phyloP scores from a whole-genome alignment of 2,113 vertebrate species.

The Fukomys damarensis region DNA sequence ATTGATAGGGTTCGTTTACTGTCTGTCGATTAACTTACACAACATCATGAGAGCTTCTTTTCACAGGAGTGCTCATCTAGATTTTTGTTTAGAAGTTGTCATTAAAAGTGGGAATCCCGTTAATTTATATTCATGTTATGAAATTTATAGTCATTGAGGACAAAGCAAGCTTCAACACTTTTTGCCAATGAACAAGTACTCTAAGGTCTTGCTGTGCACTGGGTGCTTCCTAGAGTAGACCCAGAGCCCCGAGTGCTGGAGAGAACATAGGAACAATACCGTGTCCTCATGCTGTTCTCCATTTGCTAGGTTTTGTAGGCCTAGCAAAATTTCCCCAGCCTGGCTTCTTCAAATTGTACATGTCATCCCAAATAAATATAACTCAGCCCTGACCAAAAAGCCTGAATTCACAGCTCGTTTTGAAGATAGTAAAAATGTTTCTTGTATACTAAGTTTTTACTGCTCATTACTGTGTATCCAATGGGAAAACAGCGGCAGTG shows the following conservation, averaged over 20 bases:
- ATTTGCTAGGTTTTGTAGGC: not conserved
- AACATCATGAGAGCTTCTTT: not conserved
- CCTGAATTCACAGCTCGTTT: not conserved
- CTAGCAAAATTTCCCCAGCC: constrained; percentile 25
- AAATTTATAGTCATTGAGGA: not conserved
- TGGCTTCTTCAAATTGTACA: constrained; percentile 11
- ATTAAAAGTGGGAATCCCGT: not conserved
- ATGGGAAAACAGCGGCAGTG: not conserved
- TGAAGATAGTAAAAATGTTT: constrained; percentile 12
- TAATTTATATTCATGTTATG: not conserved
- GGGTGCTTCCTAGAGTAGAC: not conserved
- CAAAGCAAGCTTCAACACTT: not conserved
- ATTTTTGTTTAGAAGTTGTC: not conserved
- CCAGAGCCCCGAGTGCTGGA: not conserved
- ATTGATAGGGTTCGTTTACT: not conserved
- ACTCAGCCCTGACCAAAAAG: not conserved
- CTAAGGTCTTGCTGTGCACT: not conserved
- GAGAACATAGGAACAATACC: not conserved
- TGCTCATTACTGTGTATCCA: not conserved
- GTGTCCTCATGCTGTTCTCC: not conserved
- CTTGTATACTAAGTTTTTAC: not conserved
- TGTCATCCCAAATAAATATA: constrained; percentile 16
- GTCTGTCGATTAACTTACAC: not conserved
- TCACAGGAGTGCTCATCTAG: not conserved
- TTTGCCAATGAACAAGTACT: not conserved